A percentile compares a stretch with the other conserved stretches of the same genome.
phyloP scores from a whole-genome alignment of 2,113 vertebrate genomes.

The Paraplagusia blochii region DNA sequence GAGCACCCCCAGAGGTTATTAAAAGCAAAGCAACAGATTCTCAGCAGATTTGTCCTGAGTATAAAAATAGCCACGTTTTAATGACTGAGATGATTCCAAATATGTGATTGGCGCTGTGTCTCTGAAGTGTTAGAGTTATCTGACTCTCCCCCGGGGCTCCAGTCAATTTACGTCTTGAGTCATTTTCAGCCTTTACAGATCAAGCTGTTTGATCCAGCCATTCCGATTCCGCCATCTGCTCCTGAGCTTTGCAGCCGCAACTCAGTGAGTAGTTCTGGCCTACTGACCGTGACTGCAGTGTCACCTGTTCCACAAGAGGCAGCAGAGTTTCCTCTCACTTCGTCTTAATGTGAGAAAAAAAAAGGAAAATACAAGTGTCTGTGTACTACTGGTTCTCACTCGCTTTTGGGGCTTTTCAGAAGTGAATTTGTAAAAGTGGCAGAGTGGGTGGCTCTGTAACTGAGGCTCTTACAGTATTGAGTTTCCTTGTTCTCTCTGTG shows the following conservation, averaged over 20 bases:
- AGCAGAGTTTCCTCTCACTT: slow-evolving; percentile 43
- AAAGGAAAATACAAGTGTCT: background rate
- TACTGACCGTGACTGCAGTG: slow-evolving; percentile 58
- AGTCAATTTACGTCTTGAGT: slow-evolving; percentile 62
- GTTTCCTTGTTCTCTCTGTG: too few relatives aligned
- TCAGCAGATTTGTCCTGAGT: slow-evolving; percentile 42
- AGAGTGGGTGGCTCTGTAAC: too few relatives aligned
- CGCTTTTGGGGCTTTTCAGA: too few relatives aligned
- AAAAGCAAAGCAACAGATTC: slow-evolving; percentile 46
- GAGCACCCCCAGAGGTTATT: slow-evolving; percentile 45
- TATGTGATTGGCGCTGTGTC: slow-evolving; percentile 38
- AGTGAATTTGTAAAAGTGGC: too few relatives aligned
- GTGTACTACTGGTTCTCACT: too few relatives aligned
- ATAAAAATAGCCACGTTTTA: slow-evolving; percentile 50
- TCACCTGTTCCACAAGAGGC: slow-evolving; percentile 20
- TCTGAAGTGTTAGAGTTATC: slow-evolving; percentile 63
- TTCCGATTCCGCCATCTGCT: slow-evolving; percentile 36
- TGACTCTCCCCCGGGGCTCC: slow-evolving; percentile 34
- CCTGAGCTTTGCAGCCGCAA: slow-evolving; percentile 14
- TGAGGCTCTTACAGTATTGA: too few relatives aligned
- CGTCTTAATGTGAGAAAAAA: slow-evolving; percentile 19
- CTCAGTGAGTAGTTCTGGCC: slow-evolving; percentile 53
- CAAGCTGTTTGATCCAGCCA: slow-evolving; percentile 59
- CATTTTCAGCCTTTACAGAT: slow-evolving; percentile 59
- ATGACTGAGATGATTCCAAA: slow-evolving; percentile 60